phyloP scores from a whole-genome alignment of 2,888 invertebrate genomes.

The Drosophila acutilabella region DNA sequence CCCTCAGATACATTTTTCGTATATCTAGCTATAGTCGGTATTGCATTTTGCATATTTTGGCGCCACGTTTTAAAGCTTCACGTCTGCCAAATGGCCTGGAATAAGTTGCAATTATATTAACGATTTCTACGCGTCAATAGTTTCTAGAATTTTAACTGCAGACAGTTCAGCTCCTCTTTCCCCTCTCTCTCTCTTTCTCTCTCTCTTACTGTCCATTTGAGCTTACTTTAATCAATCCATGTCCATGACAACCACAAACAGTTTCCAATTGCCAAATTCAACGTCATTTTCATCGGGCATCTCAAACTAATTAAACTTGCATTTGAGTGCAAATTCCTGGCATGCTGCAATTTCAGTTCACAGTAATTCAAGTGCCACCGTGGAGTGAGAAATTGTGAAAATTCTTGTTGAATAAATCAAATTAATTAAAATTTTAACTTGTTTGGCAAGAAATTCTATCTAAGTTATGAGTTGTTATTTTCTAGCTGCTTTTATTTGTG shows the following conservation, averaged over 20 bases:
- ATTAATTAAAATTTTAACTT: background rate
- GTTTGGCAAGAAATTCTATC: too few relatives aligned
- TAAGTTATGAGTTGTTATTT: too few relatives aligned
- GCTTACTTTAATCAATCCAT: slow-evolving; percentile 51
- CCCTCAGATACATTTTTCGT: slow-evolving; percentile 10
- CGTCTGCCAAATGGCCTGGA: slow-evolving; percentile 59
- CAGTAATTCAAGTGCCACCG: slow-evolving; percentile 27
- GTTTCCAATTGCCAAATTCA: slow-evolving; percentile 52
- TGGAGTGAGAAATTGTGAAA: slow-evolving; percentile 16
- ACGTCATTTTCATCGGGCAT: slow-evolving; percentile 43
- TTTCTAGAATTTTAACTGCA: background rate
- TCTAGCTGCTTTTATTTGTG: too few relatives aligned
- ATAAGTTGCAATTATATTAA: slow-evolving; percentile 60
- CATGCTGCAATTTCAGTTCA: slow-evolving; percentile 21
- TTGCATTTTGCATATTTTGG: slow-evolving; percentile 18
- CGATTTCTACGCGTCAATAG: slow-evolving; percentile 44
- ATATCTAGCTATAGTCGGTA: slow-evolving; percentile 24
- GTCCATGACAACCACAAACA: slow-evolving; percentile 50
- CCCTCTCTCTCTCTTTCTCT: background rate
- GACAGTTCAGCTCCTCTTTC: too few relatives aligned
- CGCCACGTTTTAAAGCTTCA: slow-evolving; percentile 47
- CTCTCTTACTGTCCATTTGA: background rate
- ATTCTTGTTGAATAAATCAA: background rate
- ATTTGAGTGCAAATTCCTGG: slow-evolving; percentile 38
- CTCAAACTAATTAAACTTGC: slow-evolving; percentile 69